Conservation (phyloP, 2,888 invertebrate genomes). For the Drosophila atripex region DNA sequence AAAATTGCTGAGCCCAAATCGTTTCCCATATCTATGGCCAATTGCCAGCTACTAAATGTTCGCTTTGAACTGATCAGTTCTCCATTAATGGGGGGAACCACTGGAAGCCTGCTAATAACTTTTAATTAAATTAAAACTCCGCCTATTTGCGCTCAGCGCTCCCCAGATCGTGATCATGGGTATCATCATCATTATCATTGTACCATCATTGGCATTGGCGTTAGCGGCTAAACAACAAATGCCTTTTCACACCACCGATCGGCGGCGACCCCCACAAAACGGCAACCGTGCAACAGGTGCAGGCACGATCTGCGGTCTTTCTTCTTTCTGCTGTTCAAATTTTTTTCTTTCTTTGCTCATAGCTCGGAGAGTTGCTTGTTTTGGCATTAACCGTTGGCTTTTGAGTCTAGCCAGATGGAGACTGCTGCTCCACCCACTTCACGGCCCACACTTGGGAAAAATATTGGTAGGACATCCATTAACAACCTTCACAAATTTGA, state of each 20-base stretch:
- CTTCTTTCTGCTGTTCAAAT: constrained; percentile 11
- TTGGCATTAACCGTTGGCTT: constrained; percentile 34
- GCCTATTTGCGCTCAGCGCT: constrained; percentile 68
- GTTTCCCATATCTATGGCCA: constrained; percentile 47
- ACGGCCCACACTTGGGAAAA: constrained; percentile 9
- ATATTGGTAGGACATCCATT: not conserved
- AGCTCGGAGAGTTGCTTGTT: constrained; percentile 17
- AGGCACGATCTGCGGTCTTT: constrained; percentile 47
- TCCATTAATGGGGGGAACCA: constrained; percentile 1
- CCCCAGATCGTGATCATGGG: constrained; percentile 61
- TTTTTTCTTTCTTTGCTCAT: constrained; percentile 2
- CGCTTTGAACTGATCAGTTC: constrained; percentile 41
- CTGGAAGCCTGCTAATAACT: constrained; percentile 64
- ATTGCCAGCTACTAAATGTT: constrained; percentile 65
- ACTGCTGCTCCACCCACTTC: constrained; percentile 37
- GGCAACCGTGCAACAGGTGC: constrained; percentile 57
- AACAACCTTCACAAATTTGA: not conserved
- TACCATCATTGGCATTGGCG: constrained; percentile 45
- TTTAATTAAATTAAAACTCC: constrained; percentile 80
- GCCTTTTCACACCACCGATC: constrained; percentile 66
- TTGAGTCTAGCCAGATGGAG: constrained; percentile 26
- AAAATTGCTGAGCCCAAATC: constrained; percentile 8
- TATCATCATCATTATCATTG: constrained; percentile 20
- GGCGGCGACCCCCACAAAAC: constrained; percentile 19
- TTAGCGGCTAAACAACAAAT: constrained; percentile 63